phyloP scores from a whole-genome alignment of 2,113 vertebrate species.

The Lanius ludovicianus region DNA sequence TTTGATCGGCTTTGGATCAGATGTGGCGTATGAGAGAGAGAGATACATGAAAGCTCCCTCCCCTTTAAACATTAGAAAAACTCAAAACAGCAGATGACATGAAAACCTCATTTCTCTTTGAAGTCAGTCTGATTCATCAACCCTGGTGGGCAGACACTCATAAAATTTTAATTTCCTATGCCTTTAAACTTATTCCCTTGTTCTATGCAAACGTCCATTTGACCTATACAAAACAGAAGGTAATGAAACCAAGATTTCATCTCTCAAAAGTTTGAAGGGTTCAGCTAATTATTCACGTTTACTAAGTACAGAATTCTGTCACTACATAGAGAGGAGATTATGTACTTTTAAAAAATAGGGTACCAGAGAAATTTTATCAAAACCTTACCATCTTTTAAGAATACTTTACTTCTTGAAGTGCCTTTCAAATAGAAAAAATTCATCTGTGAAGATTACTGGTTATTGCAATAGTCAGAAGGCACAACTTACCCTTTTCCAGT shows the following conservation, averaged over 20 bases:
- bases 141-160: conserved; percentile 15
- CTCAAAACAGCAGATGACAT: conserved; percentile 26
- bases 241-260: neutral
- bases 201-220: conserved; percentile 6
- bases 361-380: neutral
- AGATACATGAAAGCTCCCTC: conserved; percentile 5
- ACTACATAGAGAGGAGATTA: neutral
- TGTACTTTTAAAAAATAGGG: neutral
- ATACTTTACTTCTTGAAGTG: neutral
- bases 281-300: neutral
- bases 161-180: conserved; percentile 36
- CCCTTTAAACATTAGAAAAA: conserved; percentile 8
- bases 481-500: neutral
- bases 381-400: neutral
- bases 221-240: neutral
- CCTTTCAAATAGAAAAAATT: neutral
- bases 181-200: conserved; percentile 24
- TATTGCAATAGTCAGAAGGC: neutral
- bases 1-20: conserved; percentile 9
- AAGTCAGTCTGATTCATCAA: conserved; percentile 45
- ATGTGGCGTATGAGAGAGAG: neutral
- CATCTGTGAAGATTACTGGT: neutral
- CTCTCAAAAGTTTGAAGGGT: neutral
- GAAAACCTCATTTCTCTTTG: conserved; percentile 35
- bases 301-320: neutral